These are phyloP conservation scores for Manis javanica DNA, from an alignment of 2,797 vertebrate genomes.

Conservation along the genomic window DNA sequence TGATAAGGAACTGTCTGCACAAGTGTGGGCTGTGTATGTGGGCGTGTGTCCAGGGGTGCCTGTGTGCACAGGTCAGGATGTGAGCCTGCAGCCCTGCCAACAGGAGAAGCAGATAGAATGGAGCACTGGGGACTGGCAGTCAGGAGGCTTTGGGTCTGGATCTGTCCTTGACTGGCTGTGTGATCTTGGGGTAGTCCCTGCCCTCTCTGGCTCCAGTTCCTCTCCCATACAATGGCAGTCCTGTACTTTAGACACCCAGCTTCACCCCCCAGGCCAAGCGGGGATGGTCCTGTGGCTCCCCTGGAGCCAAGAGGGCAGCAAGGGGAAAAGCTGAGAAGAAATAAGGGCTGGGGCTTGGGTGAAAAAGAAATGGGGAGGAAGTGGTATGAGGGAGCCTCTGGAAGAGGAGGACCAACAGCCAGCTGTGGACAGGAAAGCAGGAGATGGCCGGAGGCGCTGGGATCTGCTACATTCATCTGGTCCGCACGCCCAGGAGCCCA, in stretches of 20 bases:
- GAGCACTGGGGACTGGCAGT: not conserved
- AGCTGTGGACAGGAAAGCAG: not conserved
- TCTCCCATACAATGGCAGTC: not conserved
- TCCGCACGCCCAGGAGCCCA: not conserved
- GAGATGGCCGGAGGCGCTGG: not conserved
- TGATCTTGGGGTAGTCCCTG: not conserved
- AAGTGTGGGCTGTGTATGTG: not conserved
- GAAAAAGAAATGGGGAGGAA: not conserved
- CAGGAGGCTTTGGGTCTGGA: not conserved
- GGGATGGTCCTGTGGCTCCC: not conserved
- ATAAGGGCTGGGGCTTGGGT: not conserved
- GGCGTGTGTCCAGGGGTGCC: not conserved
- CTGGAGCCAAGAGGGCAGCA: not conserved
- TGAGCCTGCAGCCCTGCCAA: not conserved
- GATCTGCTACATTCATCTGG: slow-evolving; percentile 67
- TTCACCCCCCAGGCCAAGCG: not conserved
- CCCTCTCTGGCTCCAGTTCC: not conserved
- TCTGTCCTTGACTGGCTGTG: not conserved
- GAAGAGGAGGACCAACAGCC: not conserved
- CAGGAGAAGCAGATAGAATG: not conserved
- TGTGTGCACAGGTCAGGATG: not conserved
- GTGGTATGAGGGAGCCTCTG: accelerated
- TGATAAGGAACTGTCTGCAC: not conserved
- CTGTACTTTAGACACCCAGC: not conserved
- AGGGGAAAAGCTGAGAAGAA: not conserved